Conservation (phyloP, 2,113 vertebrate genomes). For the Agapornis roseicollis region DNA sequence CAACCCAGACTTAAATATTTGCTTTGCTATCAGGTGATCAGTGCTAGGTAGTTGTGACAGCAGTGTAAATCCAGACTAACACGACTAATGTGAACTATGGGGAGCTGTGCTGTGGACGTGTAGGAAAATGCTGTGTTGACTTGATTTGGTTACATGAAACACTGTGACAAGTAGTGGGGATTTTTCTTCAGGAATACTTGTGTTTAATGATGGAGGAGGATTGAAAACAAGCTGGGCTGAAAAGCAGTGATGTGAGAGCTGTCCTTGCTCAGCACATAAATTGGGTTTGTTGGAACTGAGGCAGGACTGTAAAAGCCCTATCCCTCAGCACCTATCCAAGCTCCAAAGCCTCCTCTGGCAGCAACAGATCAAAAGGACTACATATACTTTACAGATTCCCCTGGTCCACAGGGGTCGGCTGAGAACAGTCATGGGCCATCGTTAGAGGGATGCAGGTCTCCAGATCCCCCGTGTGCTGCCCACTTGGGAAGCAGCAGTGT, state of each 20-base stretch:
- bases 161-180: not conserved
- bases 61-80: not conserved
- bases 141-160: not conserved
- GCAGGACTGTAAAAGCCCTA: not conserved
- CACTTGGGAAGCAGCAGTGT: not conserved
- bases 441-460: rapidly evolving
- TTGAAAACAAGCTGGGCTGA: not conserved
- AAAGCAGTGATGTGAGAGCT: not conserved
- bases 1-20: slow-evolving; percentile 1
- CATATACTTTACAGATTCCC: not conserved
- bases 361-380: not conserved
- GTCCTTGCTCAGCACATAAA: not conserved
- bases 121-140: not conserved
- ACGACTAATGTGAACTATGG: rapidly evolving
- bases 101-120: rapidly evolving
- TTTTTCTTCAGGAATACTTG: not conserved
- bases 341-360: not conserved
- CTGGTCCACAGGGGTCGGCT: not conserved
- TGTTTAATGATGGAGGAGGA: not conserved
- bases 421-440: not conserved
- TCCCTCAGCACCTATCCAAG: not conserved
- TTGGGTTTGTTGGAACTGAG: not conserved
- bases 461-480: not conserved
- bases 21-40: not conserved
- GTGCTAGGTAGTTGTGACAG: not conserved